Conservation (phyloP, 2,888 invertebrate species). For the Leptinotarsa haldemani region DNA sequence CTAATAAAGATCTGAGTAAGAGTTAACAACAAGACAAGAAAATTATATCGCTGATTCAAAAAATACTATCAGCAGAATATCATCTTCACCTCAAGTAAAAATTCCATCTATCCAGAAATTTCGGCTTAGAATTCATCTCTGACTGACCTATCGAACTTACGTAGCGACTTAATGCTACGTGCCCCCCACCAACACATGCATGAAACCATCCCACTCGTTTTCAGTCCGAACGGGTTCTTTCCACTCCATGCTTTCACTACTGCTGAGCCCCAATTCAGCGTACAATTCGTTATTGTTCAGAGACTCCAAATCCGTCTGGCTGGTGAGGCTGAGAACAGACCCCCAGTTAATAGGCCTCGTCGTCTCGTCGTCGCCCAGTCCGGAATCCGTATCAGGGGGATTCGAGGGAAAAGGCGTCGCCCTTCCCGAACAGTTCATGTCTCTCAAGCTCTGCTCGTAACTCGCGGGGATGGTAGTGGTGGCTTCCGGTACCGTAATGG, state of each 20-base stretch:
- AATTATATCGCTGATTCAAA: too few species aligned
- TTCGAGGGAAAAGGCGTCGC: constrained; percentile 77
- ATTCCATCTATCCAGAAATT: constrained; percentile 2
- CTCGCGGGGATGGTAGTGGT: constrained; percentile 44
- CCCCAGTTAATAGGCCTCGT: constrained; percentile 91
- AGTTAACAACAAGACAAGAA: too few species aligned
- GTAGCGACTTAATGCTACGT: constrained; percentile 68
- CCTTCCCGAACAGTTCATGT: constrained; percentile 70
- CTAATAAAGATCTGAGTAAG: too few species aligned
- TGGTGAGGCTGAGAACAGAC: constrained; percentile 87
- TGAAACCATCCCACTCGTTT: constrained; percentile 73
- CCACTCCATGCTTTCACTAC: constrained; percentile 66
- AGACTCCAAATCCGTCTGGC: constrained; percentile 87
- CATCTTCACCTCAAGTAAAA: neutral
- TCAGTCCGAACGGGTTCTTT: constrained; percentile 67
- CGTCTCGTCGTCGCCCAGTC: constrained; percentile 78
- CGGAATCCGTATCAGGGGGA: constrained; percentile 76
- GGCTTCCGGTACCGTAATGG: constrained; percentile 33
- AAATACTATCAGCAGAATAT: neutral
- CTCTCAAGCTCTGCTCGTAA: constrained; percentile 66
- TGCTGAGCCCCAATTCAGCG: constrained; percentile 76
- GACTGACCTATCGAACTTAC: constrained; percentile 31
- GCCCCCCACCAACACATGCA: constrained; percentile 77
- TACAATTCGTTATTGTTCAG: constrained; percentile 84
- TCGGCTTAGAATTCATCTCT: constrained; percentile 15